These are phyloP conservation scores for Pteruthius melanotis DNA, from an alignment of 2,113 vertebrate genomes.

Conservation along the genomic window DNA sequence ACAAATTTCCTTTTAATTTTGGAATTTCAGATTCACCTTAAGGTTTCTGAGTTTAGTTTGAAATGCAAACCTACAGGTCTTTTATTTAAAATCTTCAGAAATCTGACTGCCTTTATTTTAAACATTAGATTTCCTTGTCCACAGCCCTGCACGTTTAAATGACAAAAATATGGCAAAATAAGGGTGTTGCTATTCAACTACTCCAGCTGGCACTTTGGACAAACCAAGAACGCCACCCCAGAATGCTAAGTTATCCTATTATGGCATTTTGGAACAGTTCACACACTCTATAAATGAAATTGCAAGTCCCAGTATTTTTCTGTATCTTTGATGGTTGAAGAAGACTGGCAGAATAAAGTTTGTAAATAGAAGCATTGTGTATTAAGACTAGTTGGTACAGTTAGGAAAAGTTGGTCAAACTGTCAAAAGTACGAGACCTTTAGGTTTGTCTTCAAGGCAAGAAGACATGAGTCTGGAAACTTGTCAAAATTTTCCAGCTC, in stretches of 20 bases:
- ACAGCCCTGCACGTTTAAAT: background rate
- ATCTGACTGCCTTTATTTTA: background rate
- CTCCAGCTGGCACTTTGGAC: background rate
- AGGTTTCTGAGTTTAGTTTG: background rate
- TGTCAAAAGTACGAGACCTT: background rate
- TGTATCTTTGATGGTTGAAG: background rate
- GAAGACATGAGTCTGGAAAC: background rate
- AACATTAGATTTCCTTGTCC: background rate
- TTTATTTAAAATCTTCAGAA: background rate
- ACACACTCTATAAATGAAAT: background rate
- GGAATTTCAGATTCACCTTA: background rate
- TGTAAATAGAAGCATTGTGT: background rate
- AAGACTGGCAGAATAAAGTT: background rate
- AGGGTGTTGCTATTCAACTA: background rate
- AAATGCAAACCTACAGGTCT: background rate
- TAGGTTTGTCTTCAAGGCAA: background rate
- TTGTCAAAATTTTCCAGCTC: background rate
- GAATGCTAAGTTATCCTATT: background rate
- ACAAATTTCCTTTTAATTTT: background rate
- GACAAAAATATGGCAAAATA: background rate
- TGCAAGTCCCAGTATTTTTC: background rate
- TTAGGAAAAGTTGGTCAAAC: background rate
- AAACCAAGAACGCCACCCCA: fast-evolving
- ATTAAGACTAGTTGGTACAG: background rate
- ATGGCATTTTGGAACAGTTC: background rate